Conservation (phyloP, 2,797 vertebrate genomes). For the Characodon lateralis region DNA sequence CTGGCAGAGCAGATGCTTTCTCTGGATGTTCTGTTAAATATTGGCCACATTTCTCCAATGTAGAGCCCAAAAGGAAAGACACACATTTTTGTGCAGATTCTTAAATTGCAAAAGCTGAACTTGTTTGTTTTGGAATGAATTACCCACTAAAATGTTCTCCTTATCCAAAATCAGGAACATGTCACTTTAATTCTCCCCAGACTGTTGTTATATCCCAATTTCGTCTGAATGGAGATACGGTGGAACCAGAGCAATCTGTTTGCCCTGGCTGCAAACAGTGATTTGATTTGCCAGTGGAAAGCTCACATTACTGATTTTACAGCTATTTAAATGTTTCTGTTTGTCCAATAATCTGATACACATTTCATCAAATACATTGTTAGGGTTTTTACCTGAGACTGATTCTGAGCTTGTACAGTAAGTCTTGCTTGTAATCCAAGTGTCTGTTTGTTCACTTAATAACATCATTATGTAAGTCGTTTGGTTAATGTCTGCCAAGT, state of each 20-base stretch:
- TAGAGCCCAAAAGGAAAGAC: neutral
- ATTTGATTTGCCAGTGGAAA: conserved; percentile 66
- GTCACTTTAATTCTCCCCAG: conserved; percentile 29
- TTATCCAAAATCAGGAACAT: conserved; percentile 31
- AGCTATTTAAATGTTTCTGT: conserved; percentile 1
- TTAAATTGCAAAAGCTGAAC: conserved; percentile 14
- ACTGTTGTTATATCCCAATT: conserved; percentile 50
- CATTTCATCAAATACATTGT: neutral
- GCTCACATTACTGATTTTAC: conserved; percentile 48
- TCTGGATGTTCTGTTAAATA: neutral
- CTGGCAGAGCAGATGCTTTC: neutral
- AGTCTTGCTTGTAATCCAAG: neutral
- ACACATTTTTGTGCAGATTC: neutral
- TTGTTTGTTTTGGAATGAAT: conserved; percentile 4
- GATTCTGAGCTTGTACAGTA: neutral
- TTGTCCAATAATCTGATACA: neutral
- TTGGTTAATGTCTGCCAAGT: neutral
- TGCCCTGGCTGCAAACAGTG: conserved; percentile 59
- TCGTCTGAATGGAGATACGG: conserved; percentile 70
- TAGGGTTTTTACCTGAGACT: neutral
- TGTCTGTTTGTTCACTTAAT: neutral
- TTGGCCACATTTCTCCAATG: neutral
- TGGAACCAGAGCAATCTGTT: conserved; percentile 43
- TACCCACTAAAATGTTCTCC: conserved; percentile 13
- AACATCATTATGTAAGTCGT: neutral